Evolutionary conservation across 1,140 invertebrate genomes (phyloP).

Genomic region (Drosophila arawakana): DNA sequence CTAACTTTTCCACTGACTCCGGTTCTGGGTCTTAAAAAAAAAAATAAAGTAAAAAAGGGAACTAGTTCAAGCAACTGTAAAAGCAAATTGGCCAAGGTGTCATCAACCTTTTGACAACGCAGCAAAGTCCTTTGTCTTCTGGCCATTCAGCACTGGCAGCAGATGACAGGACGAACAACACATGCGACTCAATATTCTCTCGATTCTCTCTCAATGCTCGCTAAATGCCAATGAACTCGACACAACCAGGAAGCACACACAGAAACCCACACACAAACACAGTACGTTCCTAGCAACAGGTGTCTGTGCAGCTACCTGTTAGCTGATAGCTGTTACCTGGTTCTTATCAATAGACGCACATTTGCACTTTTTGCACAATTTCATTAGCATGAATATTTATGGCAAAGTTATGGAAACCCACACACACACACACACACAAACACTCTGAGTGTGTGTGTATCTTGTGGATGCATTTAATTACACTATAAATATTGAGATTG

Average conservation of each 20-base stretch:
- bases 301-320: constrained; percentile 17
- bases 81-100: constrained; percentile 65
- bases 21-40: constrained; percentile 32
- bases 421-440: no score
- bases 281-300: constrained; percentile 22
- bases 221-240: constrained; percentile 70
- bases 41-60: constrained; percentile 27
- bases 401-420: background rate
- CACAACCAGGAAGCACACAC: constrained; percentile 64
- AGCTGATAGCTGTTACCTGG: constrained; percentile 1
- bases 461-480: constrained; percentile 16
- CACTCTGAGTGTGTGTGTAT: background rate
- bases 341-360: constrained; percentile 50
- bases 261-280: constrained; percentile 30
- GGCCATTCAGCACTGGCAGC: constrained; percentile 16
- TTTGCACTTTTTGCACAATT: constrained; percentile 35
- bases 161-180: constrained; percentile 77
- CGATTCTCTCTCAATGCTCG: constrained; percentile 8
- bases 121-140: constrained; percentile 56
- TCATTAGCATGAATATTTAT: constrained; percentile 45
- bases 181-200: constrained; percentile 63
- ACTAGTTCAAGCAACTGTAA: constrained; percentile 82
- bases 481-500: constrained; percentile 45
- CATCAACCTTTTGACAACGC: constrained; percentile 70
- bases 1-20: constrained; percentile 26